Base-by-base conservation (phyloP, 2,797 vertebrate species). In the Calcarius lapponicus region DNA sequence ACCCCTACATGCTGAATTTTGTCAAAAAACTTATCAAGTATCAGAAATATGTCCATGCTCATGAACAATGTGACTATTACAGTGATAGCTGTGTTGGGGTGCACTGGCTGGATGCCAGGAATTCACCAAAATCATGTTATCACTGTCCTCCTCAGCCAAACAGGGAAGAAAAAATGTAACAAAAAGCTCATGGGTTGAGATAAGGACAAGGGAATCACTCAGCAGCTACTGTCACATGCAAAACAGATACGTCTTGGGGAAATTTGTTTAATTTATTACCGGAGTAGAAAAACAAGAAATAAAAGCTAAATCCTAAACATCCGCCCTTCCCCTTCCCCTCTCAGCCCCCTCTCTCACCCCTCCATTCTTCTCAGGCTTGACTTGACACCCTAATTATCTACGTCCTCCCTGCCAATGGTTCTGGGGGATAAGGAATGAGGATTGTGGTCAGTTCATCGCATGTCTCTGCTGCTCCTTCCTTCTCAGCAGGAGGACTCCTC, bases 321-420 rank as follows among this genome's bases (percentile, higher is more conserved):
- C 16, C 11, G 42, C 26, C 15, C 28, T 65, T 40, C 6, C 20
- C 24, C 5, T 60, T 71, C 34, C 31, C 13, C 8, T 45, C 32
- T n/a, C 26, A 48, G 3, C 9, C 13, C 34, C 26, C 21, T 18
- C 32, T 25, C 12, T 54, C 7, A 9, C 3, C 13, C 2, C 1
- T 62, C 20, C 54, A n/a, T 48, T 38, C 6, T 42, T 56, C 20
- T 90, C 9, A n/a, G 36, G 11, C 17, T 65, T 38, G 21, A 18
- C 20, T 71, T 70, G 20, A 26, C 24, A 65, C 17, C 10, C 4
- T 4, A 14, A 21, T 51, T 75, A 38, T 53, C 42, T 47, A 6
- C 17, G 20, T 65, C 9, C 13, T 85, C 34, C 34, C 18, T 7
- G 3, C 6, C 15, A 53, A 9, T 10, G 25, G 24, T 8, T 9